Conservation (phyloP, 2,888 invertebrate species). For the Anagyrus pseudococci region DNA sequence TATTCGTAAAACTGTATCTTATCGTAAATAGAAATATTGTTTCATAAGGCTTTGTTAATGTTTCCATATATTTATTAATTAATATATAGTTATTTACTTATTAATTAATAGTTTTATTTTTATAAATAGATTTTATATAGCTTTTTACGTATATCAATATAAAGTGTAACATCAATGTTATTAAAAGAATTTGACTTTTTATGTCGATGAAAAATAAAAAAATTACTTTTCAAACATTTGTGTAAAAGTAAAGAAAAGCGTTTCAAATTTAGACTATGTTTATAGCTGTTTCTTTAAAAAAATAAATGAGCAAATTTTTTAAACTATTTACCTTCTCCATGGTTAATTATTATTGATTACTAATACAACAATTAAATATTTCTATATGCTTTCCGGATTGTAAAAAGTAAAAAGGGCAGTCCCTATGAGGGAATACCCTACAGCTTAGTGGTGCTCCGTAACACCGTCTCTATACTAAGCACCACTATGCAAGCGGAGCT, state of each 20-base stretch:
- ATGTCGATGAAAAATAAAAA: not conserved
- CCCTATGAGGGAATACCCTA: slow-evolving; percentile 31
- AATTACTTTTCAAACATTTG: no score
- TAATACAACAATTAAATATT: slow-evolving; percentile 6
- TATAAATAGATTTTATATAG: no score
- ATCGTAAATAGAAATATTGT: no score
- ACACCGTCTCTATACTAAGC: slow-evolving; percentile 35
- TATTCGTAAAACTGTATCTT: no score
- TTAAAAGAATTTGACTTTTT: not conserved
- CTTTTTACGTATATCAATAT: no score
- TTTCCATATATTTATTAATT: slow-evolving; percentile 25
- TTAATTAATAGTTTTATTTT: no score
- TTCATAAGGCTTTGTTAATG: no score
- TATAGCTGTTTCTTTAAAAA: not conserved
- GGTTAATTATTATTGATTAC: slow-evolving; percentile 5
- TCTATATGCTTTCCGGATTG: slow-evolving; percentile 9
- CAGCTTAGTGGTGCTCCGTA: slow-evolving; percentile 35
- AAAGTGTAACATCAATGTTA: no score
- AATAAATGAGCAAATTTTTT: not conserved
- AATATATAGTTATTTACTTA: not conserved
- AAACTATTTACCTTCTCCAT: slow-evolving; percentile 33
- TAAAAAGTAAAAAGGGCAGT: slow-evolving; percentile 13
- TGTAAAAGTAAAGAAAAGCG: no score
- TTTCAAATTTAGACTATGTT: no score
- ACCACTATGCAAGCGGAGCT: slow-evolving; percentile 51